Evolutionary conservation across 1,140 invertebrate species (phyloP).

Genomic region (Drosophila navojoa): DNA sequence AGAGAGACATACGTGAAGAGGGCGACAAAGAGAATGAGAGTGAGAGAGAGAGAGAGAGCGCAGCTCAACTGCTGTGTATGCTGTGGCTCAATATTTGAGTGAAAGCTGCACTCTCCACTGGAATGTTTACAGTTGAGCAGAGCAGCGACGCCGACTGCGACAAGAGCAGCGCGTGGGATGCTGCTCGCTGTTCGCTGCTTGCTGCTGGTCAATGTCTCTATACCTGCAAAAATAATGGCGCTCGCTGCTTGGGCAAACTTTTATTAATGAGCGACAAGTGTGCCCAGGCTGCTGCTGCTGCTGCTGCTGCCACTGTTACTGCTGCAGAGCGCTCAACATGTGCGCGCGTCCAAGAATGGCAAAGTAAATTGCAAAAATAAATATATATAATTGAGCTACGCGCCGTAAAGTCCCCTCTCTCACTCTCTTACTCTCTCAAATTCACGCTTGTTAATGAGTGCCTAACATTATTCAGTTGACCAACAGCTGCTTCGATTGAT

Average conservation of each 20-base stretch:
- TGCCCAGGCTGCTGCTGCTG: conserved; percentile 45
- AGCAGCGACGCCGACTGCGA: conserved; percentile 33
- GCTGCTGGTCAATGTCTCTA: conserved; percentile 72
- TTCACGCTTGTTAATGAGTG: conserved; percentile 62
- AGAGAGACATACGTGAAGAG: neutral
- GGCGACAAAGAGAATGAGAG: neutral
- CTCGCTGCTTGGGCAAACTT: conserved; percentile 50
- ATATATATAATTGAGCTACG: conserved; percentile 7
- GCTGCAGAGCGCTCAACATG: conserved; percentile 55
- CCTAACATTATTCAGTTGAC: conserved; percentile 67
- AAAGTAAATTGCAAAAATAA: conserved; percentile 13
- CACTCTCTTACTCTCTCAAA: conserved; percentile 10
- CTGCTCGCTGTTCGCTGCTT: conserved; percentile 8
- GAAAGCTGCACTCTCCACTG: conserved; percentile 65
- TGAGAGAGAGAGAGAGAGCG: neutral
- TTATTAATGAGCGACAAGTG: conserved; percentile 80
- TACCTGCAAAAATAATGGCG: conserved; percentile 77
- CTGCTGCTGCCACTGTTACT: neutral
- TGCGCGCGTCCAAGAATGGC: conserved; percentile 32
- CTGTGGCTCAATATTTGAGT: conserved; percentile 52
- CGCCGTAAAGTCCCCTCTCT: too few relatives aligned
- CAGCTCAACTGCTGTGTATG: conserved; percentile 28
- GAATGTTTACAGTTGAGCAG: conserved; percentile 76
- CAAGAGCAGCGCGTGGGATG: conserved; percentile 54
- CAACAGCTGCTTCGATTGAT: conserved; percentile 66